Conservation (phyloP, 2,797 vertebrate species). For the Dallia pectoralis region DNA sequence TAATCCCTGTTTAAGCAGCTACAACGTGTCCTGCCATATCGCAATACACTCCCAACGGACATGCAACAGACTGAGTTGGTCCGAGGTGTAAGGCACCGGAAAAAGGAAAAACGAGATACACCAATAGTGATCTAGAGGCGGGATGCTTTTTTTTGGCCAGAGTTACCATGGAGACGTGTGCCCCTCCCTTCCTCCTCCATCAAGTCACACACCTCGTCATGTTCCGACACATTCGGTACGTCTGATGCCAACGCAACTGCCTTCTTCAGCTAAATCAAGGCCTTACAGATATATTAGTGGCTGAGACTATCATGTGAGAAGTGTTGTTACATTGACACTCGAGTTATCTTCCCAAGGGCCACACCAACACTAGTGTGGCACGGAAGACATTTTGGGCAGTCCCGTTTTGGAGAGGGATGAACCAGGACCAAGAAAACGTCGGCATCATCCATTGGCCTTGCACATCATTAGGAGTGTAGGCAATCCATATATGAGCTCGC, state of each 20-base stretch:
- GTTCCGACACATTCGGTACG: neutral
- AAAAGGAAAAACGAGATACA: neutral
- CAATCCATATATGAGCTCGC: neutral
- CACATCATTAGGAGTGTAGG: neutral
- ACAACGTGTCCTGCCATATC: slow-evolving; percentile 35
- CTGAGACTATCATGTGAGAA: neutral
- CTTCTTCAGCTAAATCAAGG: neutral
- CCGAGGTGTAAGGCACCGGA: slow-evolving; percentile 1
- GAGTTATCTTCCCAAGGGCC: no score
- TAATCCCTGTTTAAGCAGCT: slow-evolving; percentile 70
- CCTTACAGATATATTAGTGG: neutral
- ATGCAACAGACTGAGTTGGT: slow-evolving; percentile 20
- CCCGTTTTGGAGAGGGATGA: no score
- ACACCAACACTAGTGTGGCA: no score
- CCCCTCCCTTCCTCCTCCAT: neutral
- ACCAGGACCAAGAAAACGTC: no score
- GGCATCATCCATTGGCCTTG: no score
- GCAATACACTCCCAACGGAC: slow-evolving; percentile 35
- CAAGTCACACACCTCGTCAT: neutral
- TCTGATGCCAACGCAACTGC: neutral
- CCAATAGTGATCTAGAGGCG: neutral
- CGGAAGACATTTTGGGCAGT: no score
- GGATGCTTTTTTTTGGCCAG: neutral
- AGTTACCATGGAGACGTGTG: neutral
- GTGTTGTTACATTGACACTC: neutral